These are phyloP conservation scores for Microtus montanus DNA, from an alignment of 2,113 vertebrate species.

Conservation along the genomic window DNA sequence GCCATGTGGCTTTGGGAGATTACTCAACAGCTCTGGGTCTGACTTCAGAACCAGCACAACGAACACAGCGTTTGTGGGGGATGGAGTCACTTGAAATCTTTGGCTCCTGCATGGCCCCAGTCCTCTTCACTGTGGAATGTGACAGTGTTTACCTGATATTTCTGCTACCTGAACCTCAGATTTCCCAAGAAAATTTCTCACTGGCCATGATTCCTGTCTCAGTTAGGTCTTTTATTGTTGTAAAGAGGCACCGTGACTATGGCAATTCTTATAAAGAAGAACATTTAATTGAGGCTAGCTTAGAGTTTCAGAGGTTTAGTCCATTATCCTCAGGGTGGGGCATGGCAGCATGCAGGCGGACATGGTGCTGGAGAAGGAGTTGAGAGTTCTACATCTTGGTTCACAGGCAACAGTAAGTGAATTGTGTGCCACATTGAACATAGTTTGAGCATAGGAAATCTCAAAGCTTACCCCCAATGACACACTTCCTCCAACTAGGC, in stretches of 20 bases:
- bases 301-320: background rate
- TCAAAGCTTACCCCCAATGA: background rate
- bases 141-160: background rate
- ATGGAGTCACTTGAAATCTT: background rate
- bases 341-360: background rate
- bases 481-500: background rate
- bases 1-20: background rate
- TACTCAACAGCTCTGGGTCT: background rate
- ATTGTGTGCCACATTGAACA: background rate
- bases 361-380: background rate
- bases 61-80: background rate
- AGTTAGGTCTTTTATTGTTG: background rate
- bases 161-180: background rate
- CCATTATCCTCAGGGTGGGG: background rate
- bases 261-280: background rate
- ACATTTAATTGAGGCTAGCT: background rate
- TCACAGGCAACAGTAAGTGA: background rate
- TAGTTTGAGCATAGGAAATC: background rate
- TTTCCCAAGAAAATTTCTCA: background rate
- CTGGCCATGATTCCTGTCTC: background rate
- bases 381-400: background rate
- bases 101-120: background rate
- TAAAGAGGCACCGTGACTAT: background rate
- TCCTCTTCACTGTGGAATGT: background rate
- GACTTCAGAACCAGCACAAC: background rate